Percentiles rank a stretch among this genome's conserved stretches.
Evolutionary conservation across 1,140 invertebrate genomes (phyloP).

Genomic region (Oncopodura yosiiana): DNA sequence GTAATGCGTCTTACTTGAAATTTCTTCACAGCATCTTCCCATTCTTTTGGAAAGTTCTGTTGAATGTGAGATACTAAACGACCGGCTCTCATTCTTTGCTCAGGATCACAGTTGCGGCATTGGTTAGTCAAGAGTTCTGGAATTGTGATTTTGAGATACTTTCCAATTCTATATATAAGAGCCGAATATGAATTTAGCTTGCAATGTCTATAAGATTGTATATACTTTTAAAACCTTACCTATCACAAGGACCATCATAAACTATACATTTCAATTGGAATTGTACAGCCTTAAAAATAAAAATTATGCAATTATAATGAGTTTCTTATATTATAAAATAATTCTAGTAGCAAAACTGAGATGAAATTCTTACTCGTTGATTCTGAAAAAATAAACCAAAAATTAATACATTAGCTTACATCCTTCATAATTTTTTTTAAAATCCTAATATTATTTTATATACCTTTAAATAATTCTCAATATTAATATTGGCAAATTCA

Average conservation of each 20-base stretch:
- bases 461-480: constrained; percentile 35
- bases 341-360: no score
- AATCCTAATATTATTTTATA: background rate
- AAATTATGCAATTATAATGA: no score
- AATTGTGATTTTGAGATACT: constrained; percentile 34
- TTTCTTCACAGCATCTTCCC: constrained; percentile 34
- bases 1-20: constrained; percentile 34
- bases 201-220: no score
- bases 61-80: constrained; percentile 32
- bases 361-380: no score
- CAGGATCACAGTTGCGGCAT: constrained; percentile 28
- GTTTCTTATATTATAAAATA: no score
- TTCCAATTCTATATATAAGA: constrained; percentile 20
- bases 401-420: background rate
- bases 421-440: background rate
- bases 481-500: constrained; percentile 34
- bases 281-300: no score
- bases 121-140: constrained; percentile 32
- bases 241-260: constrained; percentile 33
- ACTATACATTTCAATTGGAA: constrained; percentile 35
- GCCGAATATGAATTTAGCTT: no score
- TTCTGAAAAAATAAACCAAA: constrained; percentile 21
- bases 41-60: constrained; percentile 33
- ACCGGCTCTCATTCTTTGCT: constrained; percentile 29
- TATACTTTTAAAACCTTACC: no score